Evolutionary conservation across 2,888 invertebrate genomes (phyloP), one percentile per base, ranked within the genome.

Genomic region (Ypsolopha sequella): DNA sequence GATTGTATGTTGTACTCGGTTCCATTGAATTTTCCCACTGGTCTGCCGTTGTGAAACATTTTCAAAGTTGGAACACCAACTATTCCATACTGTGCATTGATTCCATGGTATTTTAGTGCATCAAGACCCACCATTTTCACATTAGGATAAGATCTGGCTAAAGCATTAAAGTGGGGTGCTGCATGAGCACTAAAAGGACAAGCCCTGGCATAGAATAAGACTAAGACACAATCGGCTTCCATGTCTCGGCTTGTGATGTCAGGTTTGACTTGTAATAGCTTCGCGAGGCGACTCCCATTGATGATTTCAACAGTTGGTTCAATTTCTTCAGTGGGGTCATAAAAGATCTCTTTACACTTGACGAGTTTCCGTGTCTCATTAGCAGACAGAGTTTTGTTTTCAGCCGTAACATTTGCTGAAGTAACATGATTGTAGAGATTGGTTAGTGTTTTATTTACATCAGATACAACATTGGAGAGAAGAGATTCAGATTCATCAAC

Each of bases 171-270:
- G 69, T 95, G 91, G 6, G 95, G 95, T 1, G 97, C 97, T 7
- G 96, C 94, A 68, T 92, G 90, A 13, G 95, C 94, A 64, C 97
- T 96, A 65, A 97, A 97, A 1, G 95, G 92, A 66, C 98, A 98
- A 68, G 93, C 93, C 56, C 92, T 91, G 0, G 97, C 94, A 74
- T 94, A 98, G 78, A 98, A 98, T 60, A 98, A 82, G 3, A 97
- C 92, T 14, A 96, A 75, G 1, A 94, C 89, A 76, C 96, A 96
- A 43, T 87, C 78, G 24, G 90, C 89, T 60, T 90, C 90, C 33
- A 86, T 87, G 39, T 90, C 89, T 56, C 92, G 89, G 36, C 86
- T 88, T 6, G 91, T 90, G n/a, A 91, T 85, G 54, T 91, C 91
- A 14, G 89, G 81, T 62, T 92, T 90, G 0, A 89, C 74, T 56